Evolutionary conservation across 2,888 invertebrate species (phyloP), one percentile per base, ranked within the genome.

Genomic region (Scaptomyza reducta): DNA sequence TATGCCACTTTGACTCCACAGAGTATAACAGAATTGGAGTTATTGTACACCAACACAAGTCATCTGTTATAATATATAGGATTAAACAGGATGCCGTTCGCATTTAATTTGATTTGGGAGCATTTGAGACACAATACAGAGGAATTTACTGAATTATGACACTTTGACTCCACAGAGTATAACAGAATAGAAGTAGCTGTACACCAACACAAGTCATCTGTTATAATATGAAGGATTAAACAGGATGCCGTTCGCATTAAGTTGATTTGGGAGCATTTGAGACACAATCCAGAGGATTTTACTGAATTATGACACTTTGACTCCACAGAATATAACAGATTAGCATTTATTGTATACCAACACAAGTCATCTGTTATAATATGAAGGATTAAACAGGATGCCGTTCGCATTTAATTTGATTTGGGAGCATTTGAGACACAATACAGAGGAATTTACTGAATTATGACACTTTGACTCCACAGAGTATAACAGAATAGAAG

Each of bases 401-500:
- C 35, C 35, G 35, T 38, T 38, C 35, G 35, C 35, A 38, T 38
- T 38, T 38, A 38, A 0, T 0, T 38, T 38, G 6, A 0, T 38
- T 38, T 38, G 14, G 35, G 35, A 38, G 35, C 35, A 7, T 38
- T 38, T 38, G 35, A 38, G 35, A 38, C 35, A 14, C 14, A 38
- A 14, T 2, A 14, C 14, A 38, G 33, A 35, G 1, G 35, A n/a
- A 4, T 2, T 7, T n/a, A 1, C n/a, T 14, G 1, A 2, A 38
- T 7, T 14, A 57, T 60, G 67, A 69, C 77, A 77, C 66, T 80
- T 78, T 71, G 38, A 50, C 64, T 70, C 67, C 70, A 29, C 6
- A n/a, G 4, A 10, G 25, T 51, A 63, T 53, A 45, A 57, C 42
- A 56, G 33, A 29, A 14, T 16, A 0, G 6, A 54, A 56, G 44